phyloP scores from a whole-genome alignment of 2,113 vertebrate species.

The Apodemus speciosus region DNA sequence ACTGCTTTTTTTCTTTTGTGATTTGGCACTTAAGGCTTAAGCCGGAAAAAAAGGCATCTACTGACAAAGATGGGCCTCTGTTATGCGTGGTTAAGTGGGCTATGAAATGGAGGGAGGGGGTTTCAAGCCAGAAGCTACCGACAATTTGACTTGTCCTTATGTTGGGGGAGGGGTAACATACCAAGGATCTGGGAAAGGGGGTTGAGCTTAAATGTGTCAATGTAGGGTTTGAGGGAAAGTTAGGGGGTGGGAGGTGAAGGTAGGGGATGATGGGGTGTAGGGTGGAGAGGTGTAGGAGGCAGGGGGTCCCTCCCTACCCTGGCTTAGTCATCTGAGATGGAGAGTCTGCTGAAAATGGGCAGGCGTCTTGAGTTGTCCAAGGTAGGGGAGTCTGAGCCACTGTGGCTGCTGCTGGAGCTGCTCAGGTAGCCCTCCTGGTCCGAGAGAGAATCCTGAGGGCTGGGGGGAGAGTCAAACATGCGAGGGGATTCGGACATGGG shows the following conservation, averaged over 20 bases:
- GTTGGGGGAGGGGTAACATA: conserved; percentile 47
- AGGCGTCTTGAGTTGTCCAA: conserved; percentile 97
- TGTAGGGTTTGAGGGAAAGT: conserved; percentile 64
- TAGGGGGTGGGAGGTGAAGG: conserved; percentile 37
- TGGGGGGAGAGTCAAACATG: conserved; percentile 94
- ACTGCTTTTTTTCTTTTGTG: conserved; percentile 87
- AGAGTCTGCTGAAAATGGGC: conserved; percentile 99
- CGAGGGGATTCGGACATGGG: conserved; percentile 95
- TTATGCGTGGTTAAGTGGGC: conserved; percentile 75
- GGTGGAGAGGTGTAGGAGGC: conserved; percentile 50
- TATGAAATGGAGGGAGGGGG: conserved; percentile 72
- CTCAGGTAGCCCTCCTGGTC: conserved; percentile 99
- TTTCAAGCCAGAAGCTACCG: conserved; percentile 83
- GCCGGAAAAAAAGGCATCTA: conserved; percentile 77
- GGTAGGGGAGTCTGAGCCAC: conserved; percentile 96
- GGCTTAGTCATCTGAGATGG: conserved; percentile 97
- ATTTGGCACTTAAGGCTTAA: conserved; percentile 90
- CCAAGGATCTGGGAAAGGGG: conserved; percentile 68
- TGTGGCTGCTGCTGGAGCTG: conserved; percentile 97
- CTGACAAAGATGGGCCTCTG: conserved; percentile 83
- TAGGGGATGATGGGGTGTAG: conserved; percentile 35
- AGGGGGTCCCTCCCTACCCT: conserved; percentile 78
- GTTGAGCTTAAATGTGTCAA: conserved; percentile 86
- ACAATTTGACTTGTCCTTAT: conserved; percentile 83
- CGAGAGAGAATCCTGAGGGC: conserved; percentile 97